Conservation (phyloP, 1,140 invertebrate genomes). For the Colletes gigas region DNA sequence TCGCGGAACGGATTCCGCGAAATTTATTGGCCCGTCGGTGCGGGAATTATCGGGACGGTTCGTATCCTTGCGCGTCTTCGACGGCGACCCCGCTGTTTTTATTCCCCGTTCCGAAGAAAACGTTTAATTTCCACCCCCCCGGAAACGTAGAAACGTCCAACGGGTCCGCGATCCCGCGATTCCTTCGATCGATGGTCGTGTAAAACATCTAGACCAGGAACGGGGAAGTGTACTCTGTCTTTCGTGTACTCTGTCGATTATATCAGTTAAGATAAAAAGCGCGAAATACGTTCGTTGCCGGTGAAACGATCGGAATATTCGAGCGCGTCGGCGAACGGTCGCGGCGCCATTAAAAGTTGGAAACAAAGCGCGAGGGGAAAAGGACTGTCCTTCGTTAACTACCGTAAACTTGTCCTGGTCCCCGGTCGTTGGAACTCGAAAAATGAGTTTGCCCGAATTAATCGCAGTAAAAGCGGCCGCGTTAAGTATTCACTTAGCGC, state of each 20-base stretch:
- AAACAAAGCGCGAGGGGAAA: background rate
- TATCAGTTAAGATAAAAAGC: no score
- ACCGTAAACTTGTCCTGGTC: background rate
- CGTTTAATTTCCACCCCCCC: background rate
- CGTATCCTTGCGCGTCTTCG: background rate
- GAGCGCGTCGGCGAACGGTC: background rate
- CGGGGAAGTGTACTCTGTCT: no score
- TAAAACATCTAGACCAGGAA: no score
- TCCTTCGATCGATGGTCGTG: no score
- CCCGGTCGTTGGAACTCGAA: background rate
- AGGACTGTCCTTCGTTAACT: background rate
- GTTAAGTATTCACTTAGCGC: conserved; percentile 15
- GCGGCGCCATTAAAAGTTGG: conserved; percentile 12
- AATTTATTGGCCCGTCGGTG: conserved; percentile 20
- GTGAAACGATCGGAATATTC: no score
- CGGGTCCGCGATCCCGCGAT: no score
- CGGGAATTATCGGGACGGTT: background rate
- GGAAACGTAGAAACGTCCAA: background rate
- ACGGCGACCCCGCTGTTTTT: background rate
- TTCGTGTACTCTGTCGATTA: no score
- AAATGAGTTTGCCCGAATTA: conserved; percentile 26
- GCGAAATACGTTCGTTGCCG: no score
- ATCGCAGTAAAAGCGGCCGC: conserved; percentile 19
- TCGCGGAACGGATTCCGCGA: conserved; percentile 22
- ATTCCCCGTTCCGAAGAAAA: background rate